phyloP scores from a whole-genome alignment of 2,797 vertebrate species.

The Pithecia hirsuta region DNA sequence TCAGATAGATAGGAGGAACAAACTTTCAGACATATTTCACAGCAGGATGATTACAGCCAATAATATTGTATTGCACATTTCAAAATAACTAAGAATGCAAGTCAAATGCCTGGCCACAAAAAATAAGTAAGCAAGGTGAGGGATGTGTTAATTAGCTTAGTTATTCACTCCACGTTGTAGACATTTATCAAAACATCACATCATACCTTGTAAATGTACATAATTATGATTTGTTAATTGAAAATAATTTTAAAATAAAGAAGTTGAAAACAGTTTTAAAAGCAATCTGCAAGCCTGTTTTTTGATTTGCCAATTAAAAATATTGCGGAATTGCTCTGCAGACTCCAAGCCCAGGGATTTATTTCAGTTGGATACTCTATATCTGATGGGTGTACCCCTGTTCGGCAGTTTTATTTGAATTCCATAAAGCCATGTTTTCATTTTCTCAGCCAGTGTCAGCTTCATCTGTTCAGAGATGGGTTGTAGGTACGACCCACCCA shows the following conservation, averaged over 20 bases:
- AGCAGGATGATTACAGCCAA: neutral
- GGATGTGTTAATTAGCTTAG: neutral
- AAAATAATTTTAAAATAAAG: neutral
- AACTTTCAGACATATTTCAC: neutral
- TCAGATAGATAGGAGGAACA: neutral
- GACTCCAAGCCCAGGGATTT: neutral
- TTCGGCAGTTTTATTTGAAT: neutral
- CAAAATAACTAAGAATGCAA: neutral
- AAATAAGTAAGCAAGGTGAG: neutral
- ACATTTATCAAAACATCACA: neutral
- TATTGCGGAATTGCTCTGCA: neutral
- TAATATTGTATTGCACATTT: neutral
- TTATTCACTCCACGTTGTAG: neutral
- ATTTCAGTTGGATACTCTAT: neutral
- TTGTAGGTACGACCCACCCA: too few species aligned
- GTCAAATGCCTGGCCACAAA: neutral
- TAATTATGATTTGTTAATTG: neutral
- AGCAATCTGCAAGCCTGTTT: neutral
- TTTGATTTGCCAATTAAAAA: neutral
- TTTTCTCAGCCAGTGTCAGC: neutral
- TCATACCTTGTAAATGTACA: neutral
- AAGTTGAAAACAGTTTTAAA: neutral
- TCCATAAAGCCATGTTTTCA: neutral
- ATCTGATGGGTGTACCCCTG: neutral
- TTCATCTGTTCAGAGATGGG: neutral